Conservation (phyloP, 2,113 vertebrate genomes). For the Nerophis lumbriciformis region DNA sequence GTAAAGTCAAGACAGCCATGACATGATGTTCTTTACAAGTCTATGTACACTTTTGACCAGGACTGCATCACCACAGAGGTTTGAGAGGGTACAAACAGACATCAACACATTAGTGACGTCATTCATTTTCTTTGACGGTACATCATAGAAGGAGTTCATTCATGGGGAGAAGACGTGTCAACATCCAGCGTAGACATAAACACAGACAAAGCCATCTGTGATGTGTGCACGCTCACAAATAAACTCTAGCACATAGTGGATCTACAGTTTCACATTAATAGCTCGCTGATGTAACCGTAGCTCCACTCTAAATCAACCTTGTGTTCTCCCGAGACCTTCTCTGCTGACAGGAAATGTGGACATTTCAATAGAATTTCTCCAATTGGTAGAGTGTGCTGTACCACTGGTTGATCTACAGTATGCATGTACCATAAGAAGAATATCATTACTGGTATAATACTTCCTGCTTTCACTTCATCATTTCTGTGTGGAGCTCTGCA, state of each 20-base stretch:
- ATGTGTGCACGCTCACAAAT: slow-evolving; percentile 21
- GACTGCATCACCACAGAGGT: slow-evolving; percentile 1
- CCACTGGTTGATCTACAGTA: background rate
- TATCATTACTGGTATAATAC: background rate
- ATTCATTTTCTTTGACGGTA: slow-evolving; percentile 2
- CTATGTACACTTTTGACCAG: too few relatives aligned
- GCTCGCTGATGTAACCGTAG: slow-evolving; percentile 15
- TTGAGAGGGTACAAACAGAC: slow-evolving; percentile 3
- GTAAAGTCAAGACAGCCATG: too few relatives aligned
- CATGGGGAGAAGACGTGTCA: slow-evolving; percentile 15
- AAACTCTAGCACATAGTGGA: slow-evolving; percentile 8
- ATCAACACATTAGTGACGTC: slow-evolving; percentile 14
- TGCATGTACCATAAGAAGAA: too few relatives aligned
- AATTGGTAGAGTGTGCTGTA: background rate
- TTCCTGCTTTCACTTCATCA: slow-evolving; percentile 7
- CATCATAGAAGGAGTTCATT: slow-evolving; percentile 27
- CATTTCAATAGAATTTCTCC: slow-evolving; percentile 8
- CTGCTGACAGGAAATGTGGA: background rate
- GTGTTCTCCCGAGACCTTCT: slow-evolving; percentile 1
- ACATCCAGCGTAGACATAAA: slow-evolving; percentile 33
- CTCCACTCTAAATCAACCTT: slow-evolving; percentile 1
- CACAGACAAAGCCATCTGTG: slow-evolving; percentile 20
- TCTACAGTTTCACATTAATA: slow-evolving; percentile 8
- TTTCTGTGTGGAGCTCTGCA: background rate
- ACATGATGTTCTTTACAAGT: too few relatives aligned